Conservation (phyloP, 2,113 vertebrate species). For the Gopherus evgoodei region DNA sequence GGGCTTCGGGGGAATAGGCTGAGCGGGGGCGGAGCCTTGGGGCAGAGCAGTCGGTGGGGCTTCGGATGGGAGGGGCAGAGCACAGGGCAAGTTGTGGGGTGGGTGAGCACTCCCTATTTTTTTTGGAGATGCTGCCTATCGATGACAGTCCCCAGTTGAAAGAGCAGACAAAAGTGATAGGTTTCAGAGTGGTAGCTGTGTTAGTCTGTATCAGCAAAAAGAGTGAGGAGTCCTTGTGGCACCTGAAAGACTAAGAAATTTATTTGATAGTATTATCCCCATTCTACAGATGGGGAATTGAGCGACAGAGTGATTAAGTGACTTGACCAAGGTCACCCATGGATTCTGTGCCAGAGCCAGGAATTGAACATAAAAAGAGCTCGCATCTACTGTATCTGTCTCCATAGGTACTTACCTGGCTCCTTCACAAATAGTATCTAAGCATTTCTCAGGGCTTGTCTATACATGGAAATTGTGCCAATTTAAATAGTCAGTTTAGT, state of each 20-base stretch:
- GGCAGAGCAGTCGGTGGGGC: no score
- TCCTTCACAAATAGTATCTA: neutral
- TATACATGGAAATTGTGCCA: neutral
- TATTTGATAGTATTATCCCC: neutral
- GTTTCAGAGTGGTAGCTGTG: no score
- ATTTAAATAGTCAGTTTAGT: neutral
- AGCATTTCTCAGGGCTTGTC: neutral
- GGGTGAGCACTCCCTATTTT: no score
- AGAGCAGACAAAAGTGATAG: neutral
- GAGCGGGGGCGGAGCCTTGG: no score
- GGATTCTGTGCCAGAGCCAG: neutral
- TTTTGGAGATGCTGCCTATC: no score
- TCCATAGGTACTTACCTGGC: neutral
- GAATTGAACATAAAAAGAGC: neutral
- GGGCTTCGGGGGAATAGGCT: no score
- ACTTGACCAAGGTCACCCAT: neutral
- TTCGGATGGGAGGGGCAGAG: no score
- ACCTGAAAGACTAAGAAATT: no score
- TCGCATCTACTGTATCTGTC: neutral
- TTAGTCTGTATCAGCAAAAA: no score
- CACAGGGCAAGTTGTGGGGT: no score
- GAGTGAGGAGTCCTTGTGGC: no score
- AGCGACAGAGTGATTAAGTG: fast-evolving
- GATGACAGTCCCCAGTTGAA: neutral
- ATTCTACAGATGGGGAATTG: neutral